These are phyloP conservation scores for Ericerus pela DNA, from an alignment of 1,140 invertebrate genomes.

Conservation along the genomic window DNA sequence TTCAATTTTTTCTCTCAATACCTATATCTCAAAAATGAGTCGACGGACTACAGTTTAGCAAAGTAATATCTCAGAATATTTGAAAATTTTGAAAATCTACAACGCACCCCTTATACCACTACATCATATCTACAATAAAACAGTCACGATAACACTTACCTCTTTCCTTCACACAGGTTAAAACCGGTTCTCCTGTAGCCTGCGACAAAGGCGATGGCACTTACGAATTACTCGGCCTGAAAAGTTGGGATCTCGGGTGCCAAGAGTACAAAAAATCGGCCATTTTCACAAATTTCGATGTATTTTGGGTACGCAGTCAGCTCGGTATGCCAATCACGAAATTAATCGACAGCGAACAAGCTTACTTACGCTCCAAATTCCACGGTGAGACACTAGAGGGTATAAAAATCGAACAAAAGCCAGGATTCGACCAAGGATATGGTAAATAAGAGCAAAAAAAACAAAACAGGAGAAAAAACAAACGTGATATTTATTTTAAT, in stretches of 20 bases:
- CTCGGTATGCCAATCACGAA: conserved; percentile 18
- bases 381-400: conserved; percentile 12
- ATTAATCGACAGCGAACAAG: conserved; percentile 15
- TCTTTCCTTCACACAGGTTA: too few species aligned
- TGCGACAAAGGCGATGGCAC: conserved; percentile 50
- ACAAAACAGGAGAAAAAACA: too few species aligned
- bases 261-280: conserved; percentile 25
- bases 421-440: conserved; percentile 23
- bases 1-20: too few species aligned
- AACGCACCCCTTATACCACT: too few species aligned
- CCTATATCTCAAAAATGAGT: too few species aligned
- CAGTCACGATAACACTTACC: too few species aligned
- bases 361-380: conserved; percentile 12
- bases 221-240: conserved; percentile 55
- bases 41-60: too few species aligned
- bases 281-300: conserved; percentile 30
- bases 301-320: conserved; percentile 29
- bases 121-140: too few species aligned
- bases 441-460: too few species aligned
- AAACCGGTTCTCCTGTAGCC: conserved; percentile 58
- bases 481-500: too few species aligned
- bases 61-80: too few species aligned
- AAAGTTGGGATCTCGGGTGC: conserved; percentile 52
- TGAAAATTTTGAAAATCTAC: too few species aligned
- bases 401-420: conserved; percentile 20